Percentiles rank a stretch among this genome's conserved stretches.
These are phyloP conservation scores for Phalacrocorax aristotelis DNA, from an alignment of 2,113 vertebrate genomes.

Conservation along the genomic window DNA sequence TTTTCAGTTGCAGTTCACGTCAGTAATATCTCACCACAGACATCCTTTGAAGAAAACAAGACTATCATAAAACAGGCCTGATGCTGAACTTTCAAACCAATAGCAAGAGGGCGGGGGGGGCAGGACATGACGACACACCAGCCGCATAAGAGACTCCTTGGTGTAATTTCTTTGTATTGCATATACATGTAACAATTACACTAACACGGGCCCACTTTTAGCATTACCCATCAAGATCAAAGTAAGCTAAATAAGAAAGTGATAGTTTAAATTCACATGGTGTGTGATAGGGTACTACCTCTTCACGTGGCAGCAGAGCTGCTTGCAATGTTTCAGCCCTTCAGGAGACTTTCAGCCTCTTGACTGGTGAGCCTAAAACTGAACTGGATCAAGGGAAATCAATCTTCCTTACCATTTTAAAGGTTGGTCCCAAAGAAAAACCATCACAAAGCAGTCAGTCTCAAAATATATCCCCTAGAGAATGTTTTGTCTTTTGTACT, in stretches of 20 bases:
- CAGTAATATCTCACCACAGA: not conserved
- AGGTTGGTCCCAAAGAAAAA: not conserved
- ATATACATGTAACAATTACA: not conserved
- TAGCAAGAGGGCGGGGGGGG: not conserved
- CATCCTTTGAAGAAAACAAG: conserved; percentile 10
- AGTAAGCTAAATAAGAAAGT: not conserved
- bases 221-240: not conserved
- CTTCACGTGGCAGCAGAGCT: not conserved
- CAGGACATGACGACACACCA: not conserved
- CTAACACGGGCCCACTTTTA: not conserved
- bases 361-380: not conserved
- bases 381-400: not conserved
- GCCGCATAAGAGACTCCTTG: rapidly evolving
- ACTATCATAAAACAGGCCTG: not conserved
- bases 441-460: not conserved
- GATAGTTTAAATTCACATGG: not conserved
- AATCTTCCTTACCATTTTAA: not conserved
- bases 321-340: not conserved
- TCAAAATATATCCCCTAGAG: not conserved
- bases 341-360: not conserved
- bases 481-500: not conserved
- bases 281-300: rapidly evolving
- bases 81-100: not conserved
- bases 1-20: not conserved
- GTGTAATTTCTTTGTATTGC: not conserved